Evolutionary conservation across 2,797 vertebrate species (phyloP), one percentile per base, ranked within the genome.

Genomic region (Netta rufina): DNA sequence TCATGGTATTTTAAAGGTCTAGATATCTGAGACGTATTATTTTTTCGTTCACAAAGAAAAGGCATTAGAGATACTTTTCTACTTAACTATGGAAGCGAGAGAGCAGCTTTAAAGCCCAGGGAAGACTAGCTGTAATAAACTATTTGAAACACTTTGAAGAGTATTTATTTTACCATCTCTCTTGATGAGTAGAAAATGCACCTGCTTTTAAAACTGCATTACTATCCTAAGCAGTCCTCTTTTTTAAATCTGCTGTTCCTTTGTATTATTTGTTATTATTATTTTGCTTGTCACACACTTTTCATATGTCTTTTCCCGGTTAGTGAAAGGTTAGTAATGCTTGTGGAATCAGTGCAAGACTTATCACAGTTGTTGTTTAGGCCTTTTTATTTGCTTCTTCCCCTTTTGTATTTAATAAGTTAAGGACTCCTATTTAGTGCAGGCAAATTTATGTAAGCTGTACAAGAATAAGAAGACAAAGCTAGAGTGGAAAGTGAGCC

Each of bases 1-100:
- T 95, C 91, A 92, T 91, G 76, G 83, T 94, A 66, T 87, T 96
- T 92, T 91, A 81, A 96, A 95, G 67, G 41, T 76, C 83, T 91
- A 69, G 58, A 58, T 89, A 43, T 78, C 51, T 72, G 72, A 96
- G 47, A 54, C 2, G 0, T 74, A 85, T 74, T 93, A 39, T 79
- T 89, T 93, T 93, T 86, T 81, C 3, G 4, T 87, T 87, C 72
- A 84, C 62, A 91, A 94, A 93, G 78, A 87, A 60, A 84, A 89
- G 62, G 41, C 54, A 75, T 90, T 92, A 74, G 38, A 75, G 28
- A 33, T 73, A 49, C 53, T 91, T 91, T 94, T 78, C 72, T 75
- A 61, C 79, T 89, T 85, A 70, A 25, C 56, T 56, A 1, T 70
- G 83, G 61, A 47, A 16, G 9, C 11, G 11, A 86, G 33, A 58